Evolutionary conservation across 2,113 vertebrate species (phyloP), one percentile per base, ranked within the genome.

Genomic region (Pagrus major): DNA sequence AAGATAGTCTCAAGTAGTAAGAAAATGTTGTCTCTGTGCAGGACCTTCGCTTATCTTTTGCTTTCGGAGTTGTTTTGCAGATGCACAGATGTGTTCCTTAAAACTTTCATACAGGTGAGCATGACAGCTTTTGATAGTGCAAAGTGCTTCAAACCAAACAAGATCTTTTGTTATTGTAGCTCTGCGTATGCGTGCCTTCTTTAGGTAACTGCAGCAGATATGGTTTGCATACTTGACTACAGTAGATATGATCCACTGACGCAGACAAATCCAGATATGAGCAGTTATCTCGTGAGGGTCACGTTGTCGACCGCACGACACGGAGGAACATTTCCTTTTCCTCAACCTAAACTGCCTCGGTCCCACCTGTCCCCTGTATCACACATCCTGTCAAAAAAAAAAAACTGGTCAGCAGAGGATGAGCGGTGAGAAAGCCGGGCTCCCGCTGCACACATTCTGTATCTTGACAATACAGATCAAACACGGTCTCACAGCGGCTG

Each of bases 381-480:
- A 59, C 55, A 59, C 55, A 41, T 71, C 44, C 60, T 55, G 68
- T 65, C 21, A 16, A 7, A 12, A 52, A 52, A 18, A 18, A 68
- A 21, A 20, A 69, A 47, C 35, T 6, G 83, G 80, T 63, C 77
- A 56, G 61, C 21, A 21, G 39, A 60, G 46, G 65, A 59, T 4
- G 20, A 29, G 51, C 2, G 11, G 25, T 16, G 42, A 46, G n/a
- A 42, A 15, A 46, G 33, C 29, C 8, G 58, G 29, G 39, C 59
- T 71, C 59, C 65, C 1, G 51, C 67, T 31, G 52, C 46, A 52
- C 42, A 67, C 41, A 35, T 44, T 79, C 41, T 74, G 29, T 47
- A 65, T 71, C 63, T 67, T 68, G 65, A 70, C 83, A 81, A 71
- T n/a, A 65, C 71, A 18, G 66, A 78, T 89, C 85, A 83, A 72